Conservation (phyloP, 2,113 vertebrate genomes). For the Eulacestoma nigropectus region DNA sequence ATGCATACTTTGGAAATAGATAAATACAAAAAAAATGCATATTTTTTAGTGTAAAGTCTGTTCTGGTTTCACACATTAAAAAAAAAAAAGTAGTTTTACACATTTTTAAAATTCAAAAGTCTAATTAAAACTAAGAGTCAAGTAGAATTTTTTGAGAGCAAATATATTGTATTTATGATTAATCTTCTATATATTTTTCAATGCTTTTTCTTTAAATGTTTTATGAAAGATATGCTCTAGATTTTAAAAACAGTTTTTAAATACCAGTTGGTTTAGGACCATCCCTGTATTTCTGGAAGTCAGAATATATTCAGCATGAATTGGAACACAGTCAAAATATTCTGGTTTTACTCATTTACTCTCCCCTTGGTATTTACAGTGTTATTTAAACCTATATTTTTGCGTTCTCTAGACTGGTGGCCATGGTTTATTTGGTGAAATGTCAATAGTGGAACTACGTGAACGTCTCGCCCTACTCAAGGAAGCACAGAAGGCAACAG, state of each 20-base stretch:
- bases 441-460: conserved; percentile 87
- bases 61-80: neutral
- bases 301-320: neutral
- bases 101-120: neutral
- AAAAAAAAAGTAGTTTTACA: neutral
- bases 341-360: neutral
- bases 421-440: conserved; percentile 84
- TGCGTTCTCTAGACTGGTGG: conserved; percentile 73
- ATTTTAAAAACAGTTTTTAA: neutral
- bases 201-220: neutral
- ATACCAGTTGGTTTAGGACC: neutral
- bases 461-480: conserved; percentile 80
- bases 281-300: neutral
- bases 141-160: neutral
- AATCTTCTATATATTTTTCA: neutral
- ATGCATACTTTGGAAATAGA: neutral
- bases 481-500: conserved; percentile 68
- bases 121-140: neutral
- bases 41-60: neutral
- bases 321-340: conserved; percentile 4
- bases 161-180: neutral
- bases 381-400: conserved; percentile 23
- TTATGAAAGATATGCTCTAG: neutral
- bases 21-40: neutral
- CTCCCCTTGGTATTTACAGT: conserved; percentile 10